Percentiles rank a stretch among this genome's conserved stretches.
phyloP scores from a whole-genome alignment of 2,797 vertebrate species.

The Rachycentron canadum region DNA sequence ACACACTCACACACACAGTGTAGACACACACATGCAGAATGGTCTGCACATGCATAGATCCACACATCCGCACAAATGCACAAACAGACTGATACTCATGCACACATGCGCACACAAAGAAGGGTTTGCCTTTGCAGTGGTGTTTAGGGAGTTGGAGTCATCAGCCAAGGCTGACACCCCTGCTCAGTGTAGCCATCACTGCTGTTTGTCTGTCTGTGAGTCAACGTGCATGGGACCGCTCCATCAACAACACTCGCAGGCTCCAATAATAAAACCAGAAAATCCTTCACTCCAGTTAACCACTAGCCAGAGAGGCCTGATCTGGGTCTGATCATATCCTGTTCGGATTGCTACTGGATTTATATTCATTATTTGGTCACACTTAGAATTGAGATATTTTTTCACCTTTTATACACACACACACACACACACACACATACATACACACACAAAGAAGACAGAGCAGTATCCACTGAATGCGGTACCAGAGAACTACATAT shows the following conservation, averaged over 20 bases:
- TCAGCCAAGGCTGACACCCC: conserved; percentile 71
- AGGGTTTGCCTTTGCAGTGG: conserved; percentile 67
- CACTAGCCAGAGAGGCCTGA: conserved; percentile 49
- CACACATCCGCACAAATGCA: conserved; percentile 35
- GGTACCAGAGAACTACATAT: conserved; percentile 12
- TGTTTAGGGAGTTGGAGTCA: conserved; percentile 61
- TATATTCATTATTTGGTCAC: conserved; percentile 46
- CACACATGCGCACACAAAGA: conserved; percentile 27
- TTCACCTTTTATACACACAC: too few species aligned
- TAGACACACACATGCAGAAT: conserved; percentile 34
- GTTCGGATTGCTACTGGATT: conserved; percentile 55
- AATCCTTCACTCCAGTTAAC: conserved; percentile 61
- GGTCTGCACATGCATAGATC: conserved; percentile 33
- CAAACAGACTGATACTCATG: conserved; percentile 18
- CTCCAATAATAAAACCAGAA: conserved; percentile 71
- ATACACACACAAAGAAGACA: conserved; percentile 9
- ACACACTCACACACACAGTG: conserved; percentile 28
- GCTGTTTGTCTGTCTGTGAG: conserved; percentile 66
- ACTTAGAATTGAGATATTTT: conserved; percentile 24
- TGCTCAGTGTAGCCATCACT: conserved; percentile 67
- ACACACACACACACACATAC: too few species aligned
- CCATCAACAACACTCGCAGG: conserved; percentile 69
- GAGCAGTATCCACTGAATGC: conserved; percentile 9
- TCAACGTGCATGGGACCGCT: conserved; percentile 71
- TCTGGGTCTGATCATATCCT: conserved; percentile 53